Base-by-base conservation (phyloP, 2,797 vertebrate species). In the Dromococcyx pavoninus region DNA sequence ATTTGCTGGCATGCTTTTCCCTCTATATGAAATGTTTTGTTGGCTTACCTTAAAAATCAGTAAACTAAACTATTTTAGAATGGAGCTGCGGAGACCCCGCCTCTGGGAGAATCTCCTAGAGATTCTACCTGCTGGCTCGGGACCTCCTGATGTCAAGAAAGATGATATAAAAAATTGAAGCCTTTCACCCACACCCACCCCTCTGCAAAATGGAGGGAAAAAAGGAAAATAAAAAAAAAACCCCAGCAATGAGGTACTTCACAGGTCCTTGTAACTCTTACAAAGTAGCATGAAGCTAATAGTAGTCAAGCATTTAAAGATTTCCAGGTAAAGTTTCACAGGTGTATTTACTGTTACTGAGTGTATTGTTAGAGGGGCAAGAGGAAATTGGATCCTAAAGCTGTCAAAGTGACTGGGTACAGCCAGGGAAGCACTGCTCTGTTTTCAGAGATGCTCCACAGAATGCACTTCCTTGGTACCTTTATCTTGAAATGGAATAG, bases 271-370 rank as follows among this genome's bases (percentile, higher is more conserved):
- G 32, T 23, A 77, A 61, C 21, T 58, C 53, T 88, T 28, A 77
- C 53, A 69, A 69, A 87, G n/a, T 25, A 14, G 17, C 46, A 62
- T 28, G 22, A 91, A 86, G 54, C 53, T 84, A 89, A 58, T 2
- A 80, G 30, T 11, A 91, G n/a, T 21, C 41, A 83, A 89, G 62
- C 28, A 39, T 54, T 86, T 74, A 50, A 83, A 81, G 58, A 92
- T 48, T 65, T 58, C 24, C 79, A 86, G 50, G 80, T 64, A 89
- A 15, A 73, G 65, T 50, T 81, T 77, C 77, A 89, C 32, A 12
- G 39, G 37, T 77, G 33, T 74, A 77, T 87, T 94, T 89, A 77
- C 35, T 41, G 30, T 60, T 60, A 54, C 17, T 37, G 37, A 89
- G 78, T 39, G 15, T 64, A 44, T 13, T 79, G 74, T 77, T 91